phyloP scores from a whole-genome alignment of 1,140 invertebrate species.

The Palaemon carinicauda region DNA sequence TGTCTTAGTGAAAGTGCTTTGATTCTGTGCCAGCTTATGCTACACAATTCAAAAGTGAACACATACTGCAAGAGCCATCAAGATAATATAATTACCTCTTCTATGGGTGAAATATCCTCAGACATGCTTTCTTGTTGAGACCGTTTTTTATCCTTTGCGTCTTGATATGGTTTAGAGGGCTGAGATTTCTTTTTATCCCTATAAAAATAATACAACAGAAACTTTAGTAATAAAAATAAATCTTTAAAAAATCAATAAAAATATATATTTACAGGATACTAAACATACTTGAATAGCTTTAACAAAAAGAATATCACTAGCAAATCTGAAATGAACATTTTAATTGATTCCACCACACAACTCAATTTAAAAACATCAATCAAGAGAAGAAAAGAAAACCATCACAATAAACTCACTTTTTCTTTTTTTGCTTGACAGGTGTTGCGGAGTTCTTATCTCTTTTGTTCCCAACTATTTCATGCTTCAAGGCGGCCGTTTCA shows the following conservation, averaged over 20 bases:
- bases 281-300: too few species aligned
- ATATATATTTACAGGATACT: too few species aligned
- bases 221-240: background rate
- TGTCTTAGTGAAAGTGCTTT: too few species aligned
- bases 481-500: conserved; percentile 12
- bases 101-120: background rate
- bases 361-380: too few species aligned
- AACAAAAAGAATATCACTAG: too few species aligned
- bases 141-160: background rate
- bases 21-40: too few species aligned
- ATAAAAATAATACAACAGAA: background rate
- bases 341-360: too few species aligned
- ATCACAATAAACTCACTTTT: conserved; percentile 28
- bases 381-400: background rate
- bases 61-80: background rate
- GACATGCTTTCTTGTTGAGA: background rate
- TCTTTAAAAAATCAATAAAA: background rate
- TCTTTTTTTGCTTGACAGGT: conserved; percentile 21
- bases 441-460: conserved; percentile 17
- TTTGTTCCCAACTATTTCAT: conserved; percentile 36
- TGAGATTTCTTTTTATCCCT: conserved; percentile 5
- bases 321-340: too few species aligned
- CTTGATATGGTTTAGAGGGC: background rate
- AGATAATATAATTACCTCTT: background rate
- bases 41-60: background rate